Percentiles rank a stretch among this genome's conserved stretches.
phyloP scores from a whole-genome alignment of 2,797 vertebrate species.

The Mustela erminea region DNA sequence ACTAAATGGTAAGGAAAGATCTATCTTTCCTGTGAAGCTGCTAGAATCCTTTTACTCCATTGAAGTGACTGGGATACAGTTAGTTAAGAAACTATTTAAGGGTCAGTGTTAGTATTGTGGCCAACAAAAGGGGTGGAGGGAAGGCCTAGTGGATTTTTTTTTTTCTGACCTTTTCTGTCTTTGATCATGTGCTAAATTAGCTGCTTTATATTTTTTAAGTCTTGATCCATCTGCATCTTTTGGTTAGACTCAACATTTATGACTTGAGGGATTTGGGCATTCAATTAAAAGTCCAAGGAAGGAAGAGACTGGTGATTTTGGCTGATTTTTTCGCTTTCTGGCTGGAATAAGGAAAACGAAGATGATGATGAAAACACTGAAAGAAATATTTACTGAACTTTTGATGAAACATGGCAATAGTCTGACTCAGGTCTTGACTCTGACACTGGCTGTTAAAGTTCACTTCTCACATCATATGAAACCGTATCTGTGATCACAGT shows the following conservation, averaged over 20 bases:
- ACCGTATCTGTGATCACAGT: background rate
- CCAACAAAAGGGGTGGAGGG: background rate
- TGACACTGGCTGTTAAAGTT: background rate
- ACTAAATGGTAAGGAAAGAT: background rate
- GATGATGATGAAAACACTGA: background rate
- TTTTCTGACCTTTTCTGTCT: background rate
- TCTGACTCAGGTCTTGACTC: background rate
- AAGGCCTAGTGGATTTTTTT: background rate
- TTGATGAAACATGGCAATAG: constrained; percentile 37
- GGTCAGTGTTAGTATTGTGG: background rate
- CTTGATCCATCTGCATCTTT: background rate
- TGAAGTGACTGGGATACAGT: background rate
- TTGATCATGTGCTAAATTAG: background rate
- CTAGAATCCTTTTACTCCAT: background rate
- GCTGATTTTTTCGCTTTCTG: background rate
- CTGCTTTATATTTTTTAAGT: background rate
- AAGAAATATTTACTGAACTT: constrained; percentile 17
- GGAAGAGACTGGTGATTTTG: background rate
- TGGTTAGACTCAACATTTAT: background rate
- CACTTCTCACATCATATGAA: constrained; percentile 5
- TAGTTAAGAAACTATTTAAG: background rate
- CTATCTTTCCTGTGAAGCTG: background rate
- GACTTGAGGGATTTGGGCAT: background rate
- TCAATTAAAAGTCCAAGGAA: constrained; percentile 41
- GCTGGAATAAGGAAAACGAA: constrained; percentile 53